Conservation (phyloP, 2,797 vertebrate species). For the Micropoecilia bifurca region DNA sequence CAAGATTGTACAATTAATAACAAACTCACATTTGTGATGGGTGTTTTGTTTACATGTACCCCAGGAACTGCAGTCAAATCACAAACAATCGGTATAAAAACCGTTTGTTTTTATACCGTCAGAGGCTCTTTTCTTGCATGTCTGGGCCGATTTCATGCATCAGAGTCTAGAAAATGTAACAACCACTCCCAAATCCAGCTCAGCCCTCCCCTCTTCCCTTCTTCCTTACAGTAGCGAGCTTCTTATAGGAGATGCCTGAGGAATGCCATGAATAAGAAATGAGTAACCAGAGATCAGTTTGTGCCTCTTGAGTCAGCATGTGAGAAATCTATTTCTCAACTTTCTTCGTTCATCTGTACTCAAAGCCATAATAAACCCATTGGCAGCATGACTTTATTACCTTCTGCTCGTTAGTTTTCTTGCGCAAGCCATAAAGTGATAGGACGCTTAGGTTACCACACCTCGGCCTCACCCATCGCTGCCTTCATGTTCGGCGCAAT, state of each 20-base stretch:
- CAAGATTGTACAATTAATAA: not conserved
- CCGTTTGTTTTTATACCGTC: no score
- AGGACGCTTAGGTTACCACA: constrained; percentile 65
- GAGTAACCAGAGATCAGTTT: constrained; percentile 47
- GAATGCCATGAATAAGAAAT: constrained; percentile 59
- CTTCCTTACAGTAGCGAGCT: constrained; percentile 40
- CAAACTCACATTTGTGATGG: not conserved
- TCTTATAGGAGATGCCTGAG: constrained; percentile 25
- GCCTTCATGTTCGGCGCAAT: constrained; percentile 28
- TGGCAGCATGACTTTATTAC: constrained; percentile 16
- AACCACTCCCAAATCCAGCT: constrained; percentile 51
- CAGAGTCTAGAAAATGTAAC: constrained; percentile 1
- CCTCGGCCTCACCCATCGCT: constrained; percentile 58
- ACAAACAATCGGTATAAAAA: not conserved
- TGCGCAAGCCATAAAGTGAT: constrained; percentile 43
- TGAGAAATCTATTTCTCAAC: not conserved
- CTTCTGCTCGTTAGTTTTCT: constrained; percentile 35
- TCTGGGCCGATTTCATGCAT: constrained; percentile 7
- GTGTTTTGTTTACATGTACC: not conserved
- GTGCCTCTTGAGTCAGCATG: not conserved
- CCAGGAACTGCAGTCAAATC: not conserved
- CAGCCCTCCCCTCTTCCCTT: constrained; percentile 24
- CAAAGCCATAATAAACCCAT: not conserved
- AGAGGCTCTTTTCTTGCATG: not conserved
- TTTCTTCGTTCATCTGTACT: not conserved